Base-by-base conservation (phyloP, 2,888 invertebrate species). In the Leptinotarsa tumamoca region DNA sequence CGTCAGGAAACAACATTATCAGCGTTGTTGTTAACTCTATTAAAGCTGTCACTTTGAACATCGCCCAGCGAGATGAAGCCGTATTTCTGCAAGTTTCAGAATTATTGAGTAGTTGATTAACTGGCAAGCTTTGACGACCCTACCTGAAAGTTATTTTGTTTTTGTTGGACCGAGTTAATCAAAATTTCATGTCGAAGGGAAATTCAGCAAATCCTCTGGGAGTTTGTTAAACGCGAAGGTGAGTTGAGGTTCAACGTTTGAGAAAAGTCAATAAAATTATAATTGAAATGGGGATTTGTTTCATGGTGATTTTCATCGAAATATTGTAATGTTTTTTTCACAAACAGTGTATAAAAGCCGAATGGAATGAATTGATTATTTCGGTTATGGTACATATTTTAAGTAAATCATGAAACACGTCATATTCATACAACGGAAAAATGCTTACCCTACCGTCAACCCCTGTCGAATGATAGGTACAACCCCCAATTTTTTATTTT, bases 11-110 rank as follows among this genome's bases (percentile, higher is more conserved):
- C 77, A 74, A 75, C 72, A 70, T 77, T 74, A 78, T 76, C 72
- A 74, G 75, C 73, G 54, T 73, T 76, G 74, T 74, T 76, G 75
- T 77, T 77, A 77, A 75, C 76, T 73, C 74, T 67, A 79, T 79
- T 73, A 77, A 75, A 75, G 68, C 75, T 73, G 75, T 79, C 75
- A 77, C 71, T 73, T 21, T 52, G 61, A 52, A 50, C 27, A 27
- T 67, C 15, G 33, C 43, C 56, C 15, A 14, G 17, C 33, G 49
- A 58, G 33, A 68, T 58, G 56, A 73, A 61, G 49, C 43, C 27
- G 33, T 50, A 49, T 17, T 21, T 70, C 61, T 5, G 13, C 14
- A 63, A 73, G 73, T 73, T 68, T 58, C 18, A 23, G 51, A 61
- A 68, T 68, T 68, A 73, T 73, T 73, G 73, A 73, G 68, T 51